These are phyloP conservation scores for Dermolepida albohirtum DNA, from an alignment of 2,888 invertebrate genomes.

Conservation along the genomic window DNA sequence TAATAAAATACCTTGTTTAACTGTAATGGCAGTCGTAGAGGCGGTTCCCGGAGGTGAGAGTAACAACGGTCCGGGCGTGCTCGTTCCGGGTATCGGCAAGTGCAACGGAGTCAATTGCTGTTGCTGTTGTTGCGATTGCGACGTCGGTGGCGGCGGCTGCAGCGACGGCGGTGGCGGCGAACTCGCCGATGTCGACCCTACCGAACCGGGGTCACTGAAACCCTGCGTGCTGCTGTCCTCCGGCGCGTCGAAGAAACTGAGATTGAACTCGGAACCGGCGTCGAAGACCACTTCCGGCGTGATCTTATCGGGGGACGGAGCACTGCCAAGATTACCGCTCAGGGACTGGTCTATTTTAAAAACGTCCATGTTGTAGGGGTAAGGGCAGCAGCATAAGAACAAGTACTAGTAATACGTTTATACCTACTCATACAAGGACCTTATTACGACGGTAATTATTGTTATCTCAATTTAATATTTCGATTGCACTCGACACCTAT, in stretches of 20 bases:
- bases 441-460: conserved; percentile 9
- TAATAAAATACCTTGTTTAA: conserved; percentile 61
- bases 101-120: conserved; percentile 53
- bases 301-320: conserved; percentile 72
- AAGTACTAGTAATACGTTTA: conserved; percentile 6
- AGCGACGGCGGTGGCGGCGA: conserved; percentile 61
- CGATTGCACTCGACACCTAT: conserved; percentile 16
- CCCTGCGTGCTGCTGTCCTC: conserved; percentile 77
- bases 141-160: conserved; percentile 53
- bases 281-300: conserved; percentile 78
- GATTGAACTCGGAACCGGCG: conserved; percentile 81
- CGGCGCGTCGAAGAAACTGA: conserved; percentile 81
- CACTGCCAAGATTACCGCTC: conserved; percentile 72
- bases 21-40: conserved; percentile 54
- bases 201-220: conserved; percentile 76
- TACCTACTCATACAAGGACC: conserved; percentile 6
- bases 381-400: conserved; percentile 15
- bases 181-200: conserved; percentile 69
- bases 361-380: conserved; percentile 72
- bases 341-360: conserved; percentile 77
- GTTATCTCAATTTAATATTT: not conserved
- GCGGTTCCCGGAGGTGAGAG: conserved; percentile 58
- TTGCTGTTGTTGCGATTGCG: conserved; percentile 52
- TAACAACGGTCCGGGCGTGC: conserved; percentile 54
- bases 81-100: conserved; percentile 56